Conservation (phyloP, 2,797 vertebrate genomes). For the Lacerta bilineata region DNA sequence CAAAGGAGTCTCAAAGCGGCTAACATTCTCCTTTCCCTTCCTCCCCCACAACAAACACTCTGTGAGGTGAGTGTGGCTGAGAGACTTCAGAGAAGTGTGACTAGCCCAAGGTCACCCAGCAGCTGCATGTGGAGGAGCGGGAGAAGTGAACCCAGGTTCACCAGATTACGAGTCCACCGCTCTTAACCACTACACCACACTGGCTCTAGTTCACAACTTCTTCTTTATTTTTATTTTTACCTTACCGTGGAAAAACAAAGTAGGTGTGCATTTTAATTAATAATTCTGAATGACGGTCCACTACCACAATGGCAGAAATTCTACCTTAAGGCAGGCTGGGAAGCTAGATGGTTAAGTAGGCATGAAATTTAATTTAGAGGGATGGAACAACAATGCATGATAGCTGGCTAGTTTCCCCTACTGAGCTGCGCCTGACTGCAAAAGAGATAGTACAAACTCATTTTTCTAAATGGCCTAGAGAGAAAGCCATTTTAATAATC, state of each 20-base stretch:
- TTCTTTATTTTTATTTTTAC: no score
- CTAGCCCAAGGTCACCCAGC: no score
- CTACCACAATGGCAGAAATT: not conserved
- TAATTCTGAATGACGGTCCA: not conserved
- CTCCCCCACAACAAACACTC: no score
- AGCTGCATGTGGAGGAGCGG: no score
- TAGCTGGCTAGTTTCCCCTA: not conserved
- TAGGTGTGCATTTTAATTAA: not conserved
- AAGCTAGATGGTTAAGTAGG: slow-evolving; percentile 4
- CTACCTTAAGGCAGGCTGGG: not conserved
- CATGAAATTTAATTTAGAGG: slow-evolving; percentile 19
- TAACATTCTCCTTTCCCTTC: no score
- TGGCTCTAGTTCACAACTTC: not conserved
- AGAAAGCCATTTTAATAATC: slow-evolving; percentile 13
- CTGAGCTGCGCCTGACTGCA: not conserved
- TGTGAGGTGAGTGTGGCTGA: no score
- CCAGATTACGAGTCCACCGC: no score
- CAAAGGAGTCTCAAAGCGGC: no score
- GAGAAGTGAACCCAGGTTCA: no score
- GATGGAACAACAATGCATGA: not conserved
- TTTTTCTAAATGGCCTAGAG: slow-evolving; percentile 13
- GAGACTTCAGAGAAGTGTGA: no score
- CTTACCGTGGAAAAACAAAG: no score
- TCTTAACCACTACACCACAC: no score
- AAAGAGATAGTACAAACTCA: not conserved